A percentile compares a stretch with the other conserved stretches of the same genome.
These are phyloP conservation scores for Mesopsocus fuscifrons DNA, from an alignment of 2,888 invertebrate species.

Conservation along the genomic window DNA sequence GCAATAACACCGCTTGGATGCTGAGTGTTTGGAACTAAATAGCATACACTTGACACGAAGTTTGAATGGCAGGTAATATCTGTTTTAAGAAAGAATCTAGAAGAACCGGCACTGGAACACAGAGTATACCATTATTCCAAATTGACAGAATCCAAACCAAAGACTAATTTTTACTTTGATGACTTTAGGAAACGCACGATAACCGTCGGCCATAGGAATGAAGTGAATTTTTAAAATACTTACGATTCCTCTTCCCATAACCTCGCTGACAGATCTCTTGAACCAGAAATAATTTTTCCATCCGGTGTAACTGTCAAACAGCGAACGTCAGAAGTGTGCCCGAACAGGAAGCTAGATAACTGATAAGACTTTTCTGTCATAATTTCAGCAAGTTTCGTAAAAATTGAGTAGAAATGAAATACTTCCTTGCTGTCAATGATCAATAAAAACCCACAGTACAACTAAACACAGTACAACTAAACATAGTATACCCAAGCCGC, in stretches of 20 bases:
- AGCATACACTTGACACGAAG: conserved; percentile 67
- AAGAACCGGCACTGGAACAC: conserved; percentile 32
- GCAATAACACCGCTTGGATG: conserved; percentile 61
- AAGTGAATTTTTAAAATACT: conserved; percentile 16
- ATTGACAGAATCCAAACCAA: conserved; percentile 12
- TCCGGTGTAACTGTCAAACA: conserved; percentile 43
- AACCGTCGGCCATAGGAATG: conserved; percentile 9
- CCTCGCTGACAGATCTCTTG: conserved; percentile 73
- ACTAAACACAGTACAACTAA: too few species aligned
- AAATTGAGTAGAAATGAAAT: too few species aligned
- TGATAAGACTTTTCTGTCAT: too few species aligned
- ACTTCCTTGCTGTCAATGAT: too few species aligned
- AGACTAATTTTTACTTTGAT: not conserved
- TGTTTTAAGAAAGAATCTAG: conserved; percentile 41
- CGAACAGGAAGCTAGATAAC: conserved; percentile 28
- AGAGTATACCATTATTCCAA: conserved; percentile 13
- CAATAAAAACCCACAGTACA: too few species aligned
- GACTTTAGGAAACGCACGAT: conserved; percentile 7
- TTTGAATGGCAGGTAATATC: conserved; percentile 64
- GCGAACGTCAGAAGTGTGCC: conserved; percentile 75
- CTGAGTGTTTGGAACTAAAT: conserved; percentile 45
- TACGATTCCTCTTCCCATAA: conserved; percentile 68
- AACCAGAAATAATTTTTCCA: conserved; percentile 65
- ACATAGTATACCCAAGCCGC: too few species aligned
- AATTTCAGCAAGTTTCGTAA: too few species aligned